phyloP scores from a whole-genome alignment of 92 coral and sea anemone genomes.

The Parazoanthus darwini region DNA sequence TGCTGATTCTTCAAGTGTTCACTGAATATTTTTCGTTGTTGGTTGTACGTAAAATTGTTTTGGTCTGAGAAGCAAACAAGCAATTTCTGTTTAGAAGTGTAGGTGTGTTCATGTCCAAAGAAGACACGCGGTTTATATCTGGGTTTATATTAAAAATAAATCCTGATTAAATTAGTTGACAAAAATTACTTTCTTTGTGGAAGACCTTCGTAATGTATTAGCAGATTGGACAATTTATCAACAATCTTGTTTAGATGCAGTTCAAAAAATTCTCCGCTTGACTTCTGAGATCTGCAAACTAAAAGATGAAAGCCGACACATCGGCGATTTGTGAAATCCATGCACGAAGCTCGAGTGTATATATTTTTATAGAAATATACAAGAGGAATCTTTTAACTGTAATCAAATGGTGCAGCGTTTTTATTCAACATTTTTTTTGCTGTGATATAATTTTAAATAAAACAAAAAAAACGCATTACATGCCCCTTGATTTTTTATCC shows the following conservation, averaged over 20 bases:
- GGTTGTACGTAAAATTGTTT: background rate
- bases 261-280: background rate
- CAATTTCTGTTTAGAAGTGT: background rate
- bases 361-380: no score
- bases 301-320: no score
- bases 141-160: background rate
- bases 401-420: background rate
- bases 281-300: background rate
- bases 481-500: background rate
- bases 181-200: conserved; percentile 4
- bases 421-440: background rate
- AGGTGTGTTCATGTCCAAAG: background rate
- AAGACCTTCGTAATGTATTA: background rate
- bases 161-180: background rate
- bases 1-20: background rate
- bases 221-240: background rate
- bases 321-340: no score
- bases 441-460: background rate
- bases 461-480: background rate
- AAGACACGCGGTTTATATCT: background rate
- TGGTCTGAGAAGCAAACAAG: background rate
- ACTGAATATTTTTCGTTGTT: background rate
- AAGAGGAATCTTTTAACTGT: background rate
- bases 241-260: background rate
- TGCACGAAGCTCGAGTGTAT: no score